phyloP scores from a whole-genome alignment of 2,888 invertebrate species.

The Cephus rjabovi region DNA sequence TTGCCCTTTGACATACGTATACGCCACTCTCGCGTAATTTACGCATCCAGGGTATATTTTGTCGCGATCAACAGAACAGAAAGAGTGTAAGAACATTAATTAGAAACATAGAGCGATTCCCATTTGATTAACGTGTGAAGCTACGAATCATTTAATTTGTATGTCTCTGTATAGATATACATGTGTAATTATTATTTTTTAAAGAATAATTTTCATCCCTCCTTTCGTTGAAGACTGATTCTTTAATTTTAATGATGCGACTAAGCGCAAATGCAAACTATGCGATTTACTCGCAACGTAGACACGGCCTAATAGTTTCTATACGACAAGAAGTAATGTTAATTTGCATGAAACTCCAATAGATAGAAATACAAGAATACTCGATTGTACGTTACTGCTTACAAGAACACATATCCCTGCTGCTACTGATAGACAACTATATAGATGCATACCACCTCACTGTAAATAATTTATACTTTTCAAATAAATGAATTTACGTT shows the following conservation, averaged over 20 bases:
- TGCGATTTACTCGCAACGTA: too few relatives aligned
- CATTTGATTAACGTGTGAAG: background rate
- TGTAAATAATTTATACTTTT: conserved; percentile 26
- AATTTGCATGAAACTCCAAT: too few relatives aligned
- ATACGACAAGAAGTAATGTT: too few relatives aligned
- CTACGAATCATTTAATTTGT: background rate
- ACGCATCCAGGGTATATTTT: background rate
- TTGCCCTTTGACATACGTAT: background rate
- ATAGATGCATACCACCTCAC: background rate
- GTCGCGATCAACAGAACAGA: background rate
- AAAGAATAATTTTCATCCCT: background rate
- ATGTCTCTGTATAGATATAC: background rate
- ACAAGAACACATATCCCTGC: conserved; percentile 15
- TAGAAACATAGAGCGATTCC: background rate
- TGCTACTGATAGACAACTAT: conserved; percentile 15
- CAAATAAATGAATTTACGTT: conserved; percentile 23
- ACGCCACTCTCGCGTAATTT: background rate
- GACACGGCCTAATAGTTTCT: too few relatives aligned
- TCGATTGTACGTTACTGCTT: conserved; percentile 15
- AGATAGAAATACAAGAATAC: conserved; percentile 6
- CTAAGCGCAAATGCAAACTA: too few relatives aligned
- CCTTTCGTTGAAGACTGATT: background rate
- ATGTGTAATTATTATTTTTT: background rate
- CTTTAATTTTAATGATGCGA: background rate
- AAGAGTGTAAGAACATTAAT: background rate